Conservation (phyloP, 2,113 vertebrate genomes). For the Microtus pennsylvanicus region DNA sequence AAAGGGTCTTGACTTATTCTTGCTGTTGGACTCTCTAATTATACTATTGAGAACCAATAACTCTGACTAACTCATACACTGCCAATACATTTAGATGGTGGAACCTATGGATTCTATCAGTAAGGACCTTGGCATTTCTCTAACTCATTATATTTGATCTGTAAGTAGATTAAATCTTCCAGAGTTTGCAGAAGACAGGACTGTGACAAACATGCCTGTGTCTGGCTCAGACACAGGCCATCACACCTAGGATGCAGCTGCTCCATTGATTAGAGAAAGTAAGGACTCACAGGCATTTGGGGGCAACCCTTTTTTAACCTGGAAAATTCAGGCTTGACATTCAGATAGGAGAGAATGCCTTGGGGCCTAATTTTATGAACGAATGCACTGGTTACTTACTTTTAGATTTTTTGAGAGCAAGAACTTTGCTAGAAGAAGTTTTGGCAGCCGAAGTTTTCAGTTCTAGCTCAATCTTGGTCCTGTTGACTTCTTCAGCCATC, state of each 20-base stretch:
- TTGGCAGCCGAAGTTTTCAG: conserved; percentile 49
- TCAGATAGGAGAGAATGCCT: background rate
- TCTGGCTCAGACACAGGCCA: background rate
- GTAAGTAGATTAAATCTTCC: too few species aligned
- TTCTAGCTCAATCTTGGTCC: background rate
- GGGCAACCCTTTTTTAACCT: background rate
- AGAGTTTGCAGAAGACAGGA: too few species aligned
- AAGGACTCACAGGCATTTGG: conserved; percentile 1
- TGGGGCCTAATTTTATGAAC: conserved; percentile 3
- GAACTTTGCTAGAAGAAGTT: conserved; percentile 32
- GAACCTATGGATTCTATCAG: background rate
- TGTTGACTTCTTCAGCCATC: conserved; percentile 80
- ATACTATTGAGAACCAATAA: background rate
- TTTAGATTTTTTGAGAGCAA: conserved; percentile 70
- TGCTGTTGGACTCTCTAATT: background rate
- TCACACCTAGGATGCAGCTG: background rate
- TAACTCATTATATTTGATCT: background rate
- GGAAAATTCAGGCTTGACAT: background rate
- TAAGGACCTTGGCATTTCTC: background rate
- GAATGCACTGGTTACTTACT: conserved; percentile 72
- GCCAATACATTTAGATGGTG: background rate
- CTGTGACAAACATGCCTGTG: background rate
- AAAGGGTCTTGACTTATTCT: background rate
- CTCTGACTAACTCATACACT: background rate
- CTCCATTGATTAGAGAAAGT: conserved; percentile 40